Evolutionary conservation across 1,140 invertebrate genomes (phyloP).

Genomic region (Pemphigus obesinymphae): DNA sequence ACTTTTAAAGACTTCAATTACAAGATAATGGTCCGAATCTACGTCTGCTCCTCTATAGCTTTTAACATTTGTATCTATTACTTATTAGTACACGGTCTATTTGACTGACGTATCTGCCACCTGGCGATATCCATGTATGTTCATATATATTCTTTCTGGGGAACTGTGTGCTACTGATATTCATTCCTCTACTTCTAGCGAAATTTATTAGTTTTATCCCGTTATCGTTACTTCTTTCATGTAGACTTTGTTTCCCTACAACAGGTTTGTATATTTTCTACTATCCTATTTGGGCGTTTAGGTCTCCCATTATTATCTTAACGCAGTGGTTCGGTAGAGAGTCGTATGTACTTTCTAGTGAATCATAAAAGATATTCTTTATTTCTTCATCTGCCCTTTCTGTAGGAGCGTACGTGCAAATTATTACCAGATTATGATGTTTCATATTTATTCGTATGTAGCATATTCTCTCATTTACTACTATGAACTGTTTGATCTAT

Average conservation of each 20-base stretch:
- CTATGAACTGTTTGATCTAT: background rate
- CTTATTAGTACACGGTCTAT: slow-evolving; percentile 43
- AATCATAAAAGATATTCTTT: slow-evolving; percentile 2
- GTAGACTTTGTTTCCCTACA: slow-evolving; percentile 8
- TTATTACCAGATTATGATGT: slow-evolving; percentile 3
- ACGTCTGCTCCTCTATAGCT: slow-evolving; percentile 42
- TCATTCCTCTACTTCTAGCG: slow-evolving; percentile 2
- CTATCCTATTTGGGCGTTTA: slow-evolving; percentile 42
- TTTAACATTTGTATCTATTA: slow-evolving; percentile 39
- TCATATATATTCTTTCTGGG: slow-evolving; percentile 45
- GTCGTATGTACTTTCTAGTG: background rate
- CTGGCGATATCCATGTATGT: slow-evolving; percentile 43
- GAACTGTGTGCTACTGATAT: slow-evolving; percentile 42
- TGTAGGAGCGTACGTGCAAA: slow-evolving; percentile 2
- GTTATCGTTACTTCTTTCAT: background rate
- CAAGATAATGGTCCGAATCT: slow-evolving; percentile 42
- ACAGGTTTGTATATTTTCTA: slow-evolving; percentile 6
- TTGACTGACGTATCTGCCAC: slow-evolving; percentile 40
- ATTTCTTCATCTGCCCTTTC: background rate
- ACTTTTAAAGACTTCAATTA: slow-evolving; percentile 38
- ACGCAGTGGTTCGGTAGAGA: slow-evolving; percentile 35
- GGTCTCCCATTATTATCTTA: slow-evolving; percentile 42
- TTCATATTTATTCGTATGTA: slow-evolving; percentile 6
- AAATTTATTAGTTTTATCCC: slow-evolving; percentile 24
- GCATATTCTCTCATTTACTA: slow-evolving; percentile 24